Percentiles rank a stretch among this genome's conserved stretches.
These are phyloP conservation scores for Brachionichthys hirsutus DNA, from an alignment of 2,113 vertebrate species.

Conservation along the genomic window DNA sequence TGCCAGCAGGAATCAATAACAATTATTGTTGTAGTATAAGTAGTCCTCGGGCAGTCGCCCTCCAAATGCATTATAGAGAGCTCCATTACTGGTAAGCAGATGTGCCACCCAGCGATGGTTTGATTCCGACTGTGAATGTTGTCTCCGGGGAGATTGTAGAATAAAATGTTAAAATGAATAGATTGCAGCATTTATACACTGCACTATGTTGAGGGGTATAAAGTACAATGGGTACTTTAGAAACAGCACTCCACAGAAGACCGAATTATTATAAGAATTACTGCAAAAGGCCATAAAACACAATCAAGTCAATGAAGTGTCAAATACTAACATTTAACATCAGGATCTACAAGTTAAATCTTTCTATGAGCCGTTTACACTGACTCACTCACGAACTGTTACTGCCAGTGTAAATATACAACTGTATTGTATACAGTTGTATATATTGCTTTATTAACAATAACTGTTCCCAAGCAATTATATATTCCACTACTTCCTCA, in stretches of 20 bases:
- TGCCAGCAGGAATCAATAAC: slow-evolving; percentile 61
- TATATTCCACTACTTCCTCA: too few species aligned
- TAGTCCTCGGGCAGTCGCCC: slow-evolving; percentile 35
- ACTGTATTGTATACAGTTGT: too few species aligned
- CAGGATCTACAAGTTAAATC: slow-evolving; percentile 27
- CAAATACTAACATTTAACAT: slow-evolving; percentile 42
- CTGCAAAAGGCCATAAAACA: slow-evolving; percentile 9
- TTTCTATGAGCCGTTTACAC: slow-evolving; percentile 11
- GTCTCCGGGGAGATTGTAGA: slow-evolving; percentile 52
- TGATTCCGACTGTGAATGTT: slow-evolving; percentile 47
- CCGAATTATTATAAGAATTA: slow-evolving; percentile 18
- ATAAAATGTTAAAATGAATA: slow-evolving; percentile 38
- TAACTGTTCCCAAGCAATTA: neutral
- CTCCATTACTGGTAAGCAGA: slow-evolving; percentile 70
- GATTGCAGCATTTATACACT: slow-evolving; percentile 39
- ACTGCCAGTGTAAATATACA: too few species aligned
- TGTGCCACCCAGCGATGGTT: slow-evolving; percentile 55
- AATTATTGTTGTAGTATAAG: slow-evolving; percentile 63
- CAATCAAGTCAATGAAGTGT: slow-evolving; percentile 41
- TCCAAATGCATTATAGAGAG: slow-evolving; percentile 61
- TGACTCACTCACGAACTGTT: too few species aligned
- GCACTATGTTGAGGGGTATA: slow-evolving; percentile 18
- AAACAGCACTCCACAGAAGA: slow-evolving; percentile 15
- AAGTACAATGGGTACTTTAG: slow-evolving; percentile 15
- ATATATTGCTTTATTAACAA: too few species aligned